Evolutionary conservation across 2,797 vertebrate species (phyloP).

Genomic region (Chiropotes sagulatus): DNA sequence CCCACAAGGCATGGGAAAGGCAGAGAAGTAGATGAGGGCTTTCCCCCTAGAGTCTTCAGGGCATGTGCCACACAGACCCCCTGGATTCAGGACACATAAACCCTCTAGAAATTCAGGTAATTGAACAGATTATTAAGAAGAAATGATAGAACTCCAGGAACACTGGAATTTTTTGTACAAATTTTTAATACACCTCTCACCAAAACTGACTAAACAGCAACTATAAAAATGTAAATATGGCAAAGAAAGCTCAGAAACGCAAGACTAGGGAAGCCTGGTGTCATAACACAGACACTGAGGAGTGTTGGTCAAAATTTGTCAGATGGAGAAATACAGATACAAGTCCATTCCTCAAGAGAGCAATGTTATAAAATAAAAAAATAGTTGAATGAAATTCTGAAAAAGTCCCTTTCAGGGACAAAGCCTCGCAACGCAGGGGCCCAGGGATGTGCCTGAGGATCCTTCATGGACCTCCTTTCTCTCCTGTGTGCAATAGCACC

Average conservation of each 20-base stretch:
- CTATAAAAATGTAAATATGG: neutral
- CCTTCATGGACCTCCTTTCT: fast-evolving
- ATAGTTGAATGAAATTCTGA: neutral
- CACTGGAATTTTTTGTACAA: neutral
- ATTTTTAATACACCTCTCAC: neutral
- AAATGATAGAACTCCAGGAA: neutral
- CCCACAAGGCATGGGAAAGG: too few relatives aligned
- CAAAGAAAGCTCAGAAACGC: neutral
- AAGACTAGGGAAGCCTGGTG: too few relatives aligned
- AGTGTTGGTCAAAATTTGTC: neutral
- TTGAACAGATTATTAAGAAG: neutral
- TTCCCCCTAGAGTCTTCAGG: neutral
- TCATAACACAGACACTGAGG: fast-evolving
- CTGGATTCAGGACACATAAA: neutral
- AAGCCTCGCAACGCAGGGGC: neutral
- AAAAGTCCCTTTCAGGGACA: neutral
- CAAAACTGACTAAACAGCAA: neutral
- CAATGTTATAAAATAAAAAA: too few relatives aligned
- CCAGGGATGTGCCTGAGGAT: fast-evolving
- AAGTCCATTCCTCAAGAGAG: neutral
- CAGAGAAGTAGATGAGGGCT: fast-evolving
- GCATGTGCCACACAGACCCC: fast-evolving
- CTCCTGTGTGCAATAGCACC: fast-evolving
- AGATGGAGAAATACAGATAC: fast-evolving
- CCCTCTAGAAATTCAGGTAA: neutral